phyloP scores from a whole-genome alignment of 2,797 vertebrate genomes.

The Leucoraja ocellata region DNA sequence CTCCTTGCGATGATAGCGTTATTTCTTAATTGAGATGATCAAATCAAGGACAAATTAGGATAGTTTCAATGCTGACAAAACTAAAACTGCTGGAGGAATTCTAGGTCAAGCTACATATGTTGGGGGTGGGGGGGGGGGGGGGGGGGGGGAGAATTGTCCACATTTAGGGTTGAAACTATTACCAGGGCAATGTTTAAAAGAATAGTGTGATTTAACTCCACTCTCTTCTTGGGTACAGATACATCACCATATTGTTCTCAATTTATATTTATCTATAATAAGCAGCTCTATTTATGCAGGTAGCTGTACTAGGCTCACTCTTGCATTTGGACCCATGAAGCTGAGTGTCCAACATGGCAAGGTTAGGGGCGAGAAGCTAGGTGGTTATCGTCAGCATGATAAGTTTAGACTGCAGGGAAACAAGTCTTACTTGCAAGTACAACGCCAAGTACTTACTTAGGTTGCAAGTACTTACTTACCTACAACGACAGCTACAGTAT shows the following conservation, averaged over 20 bases:
- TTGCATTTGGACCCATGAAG: background rate
- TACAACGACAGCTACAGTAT: background rate
- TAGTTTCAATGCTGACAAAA: background rate
- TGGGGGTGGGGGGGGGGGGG: too few species aligned
- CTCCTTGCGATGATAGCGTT: background rate
- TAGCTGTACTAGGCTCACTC: background rate
- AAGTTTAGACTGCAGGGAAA: background rate
- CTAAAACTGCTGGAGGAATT: too few species aligned
- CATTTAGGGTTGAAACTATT: too few species aligned
- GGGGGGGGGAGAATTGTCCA: too few species aligned
- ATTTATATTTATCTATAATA: background rate
- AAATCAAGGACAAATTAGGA: background rate
- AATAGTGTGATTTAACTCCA: background rate
- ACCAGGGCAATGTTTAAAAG: background rate
- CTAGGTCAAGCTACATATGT: too few species aligned
- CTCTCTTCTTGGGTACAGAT: background rate
- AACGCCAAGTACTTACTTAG: too few species aligned
- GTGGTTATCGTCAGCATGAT: background rate
- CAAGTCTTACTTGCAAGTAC: background rate
- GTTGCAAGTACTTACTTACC: too few species aligned
- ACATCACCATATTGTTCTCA: background rate
- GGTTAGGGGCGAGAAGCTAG: background rate
- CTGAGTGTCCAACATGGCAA: background rate
- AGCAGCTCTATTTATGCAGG: background rate
- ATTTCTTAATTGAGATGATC: background rate